A percentile compares a stretch with the other conserved stretches of the same genome.
Evolutionary conservation across 2,113 vertebrate genomes (phyloP).

Genomic region (Psittacara wagleri): DNA sequence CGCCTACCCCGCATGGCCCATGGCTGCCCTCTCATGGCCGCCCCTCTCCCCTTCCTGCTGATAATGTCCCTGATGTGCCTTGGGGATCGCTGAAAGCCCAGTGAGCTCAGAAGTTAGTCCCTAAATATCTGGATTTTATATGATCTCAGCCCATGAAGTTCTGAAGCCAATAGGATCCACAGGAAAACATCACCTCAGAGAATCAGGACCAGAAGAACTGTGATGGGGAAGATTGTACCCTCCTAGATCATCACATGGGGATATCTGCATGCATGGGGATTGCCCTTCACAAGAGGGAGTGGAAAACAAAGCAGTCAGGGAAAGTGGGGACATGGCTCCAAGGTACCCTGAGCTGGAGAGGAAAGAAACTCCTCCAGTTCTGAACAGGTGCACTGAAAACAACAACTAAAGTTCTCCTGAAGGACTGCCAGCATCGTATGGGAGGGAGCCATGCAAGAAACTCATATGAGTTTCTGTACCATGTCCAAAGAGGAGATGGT

Average conservation of each 20-base stretch:
- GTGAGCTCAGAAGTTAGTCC: not conserved
- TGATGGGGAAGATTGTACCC: not conserved
- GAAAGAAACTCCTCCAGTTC: not conserved
- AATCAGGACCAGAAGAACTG: not conserved
- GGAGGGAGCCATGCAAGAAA: not conserved
- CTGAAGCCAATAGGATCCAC: not conserved
- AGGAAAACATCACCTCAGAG: not conserved
- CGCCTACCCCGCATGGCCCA: not conserved
- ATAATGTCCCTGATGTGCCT: not conserved
- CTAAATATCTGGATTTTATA: not conserved
- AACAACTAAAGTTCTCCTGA: not conserved
- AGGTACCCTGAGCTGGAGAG: not conserved
- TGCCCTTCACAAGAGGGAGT: not conserved
- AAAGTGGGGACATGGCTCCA: not conserved
- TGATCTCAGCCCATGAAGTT: not conserved
- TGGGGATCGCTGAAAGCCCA: not conserved
- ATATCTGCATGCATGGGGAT: not conserved
- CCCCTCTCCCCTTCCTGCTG: not conserved
- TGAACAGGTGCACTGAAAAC: not conserved
- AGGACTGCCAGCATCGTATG: not conserved
- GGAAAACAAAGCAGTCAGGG: not conserved
- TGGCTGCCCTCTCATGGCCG: not conserved
- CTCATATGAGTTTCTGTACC: not conserved
- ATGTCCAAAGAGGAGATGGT: not conserved
- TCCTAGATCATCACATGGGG: fast-evolving